Base-by-base conservation (phyloP, 1,140 invertebrate species). In the Calycopis cecrops region DNA sequence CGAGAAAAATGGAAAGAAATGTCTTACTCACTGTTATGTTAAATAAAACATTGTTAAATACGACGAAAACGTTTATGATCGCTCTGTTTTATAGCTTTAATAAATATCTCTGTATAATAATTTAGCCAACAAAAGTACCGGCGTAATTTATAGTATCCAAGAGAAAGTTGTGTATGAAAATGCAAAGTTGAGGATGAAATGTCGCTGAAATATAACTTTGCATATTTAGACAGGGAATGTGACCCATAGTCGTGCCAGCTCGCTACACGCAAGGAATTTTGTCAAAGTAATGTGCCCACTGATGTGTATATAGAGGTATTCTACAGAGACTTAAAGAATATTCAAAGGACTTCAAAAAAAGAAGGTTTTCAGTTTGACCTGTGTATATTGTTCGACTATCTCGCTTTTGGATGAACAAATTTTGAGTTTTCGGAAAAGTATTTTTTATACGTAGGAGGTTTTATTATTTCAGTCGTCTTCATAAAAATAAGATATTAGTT, bases 131-230 rank as follows among this genome's bases (percentile, higher is more conserved):
- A 44, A 44, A 44, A 44, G 40, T 17, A 44, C 40, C n/a, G 34
- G 21, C 49, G 18, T 52, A 52, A 61, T 65, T 65, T 62, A 54
- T 52, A 62, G 60, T 57, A 62, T 55, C 62, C 55, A 21, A 33
- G 55, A 53, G 40, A 51, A 63, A 60, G 56, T 59, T 60, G 52
- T 54, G 54, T 57, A 59, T 57, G 57, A 55, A 62, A 60, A 62
- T 53, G 59, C 56, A 53, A 53, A 65, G 63, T 67, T 59, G 59
- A 61, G 59, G 69, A 73, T 71, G 62, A 70, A 74, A 76, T 73
- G 65, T 66, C 59, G 52, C 66, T 73, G 62, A 76, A 77, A 74
- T 81, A 81, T 77, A 81, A 74, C 69, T 79, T 68, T 67, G 73
- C 70, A 79, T 81, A 74, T 74, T 77, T 73, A 65, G 56, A 54